Evolutionary conservation across 2,888 invertebrate genomes (phyloP).

Genomic region (Gisinianus flammeolus): DNA sequence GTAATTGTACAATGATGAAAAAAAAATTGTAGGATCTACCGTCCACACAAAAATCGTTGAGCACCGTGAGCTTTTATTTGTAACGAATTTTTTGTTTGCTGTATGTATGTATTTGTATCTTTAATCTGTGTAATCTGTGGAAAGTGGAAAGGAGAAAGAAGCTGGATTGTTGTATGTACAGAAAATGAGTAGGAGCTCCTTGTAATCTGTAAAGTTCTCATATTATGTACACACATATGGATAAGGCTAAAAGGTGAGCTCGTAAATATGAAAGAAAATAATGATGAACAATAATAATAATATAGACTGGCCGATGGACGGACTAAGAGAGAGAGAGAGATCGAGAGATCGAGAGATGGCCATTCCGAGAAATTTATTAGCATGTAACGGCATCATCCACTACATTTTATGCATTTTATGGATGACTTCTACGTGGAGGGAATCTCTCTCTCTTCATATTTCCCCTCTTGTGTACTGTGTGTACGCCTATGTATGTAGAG

Average conservation of each 20-base stretch:
- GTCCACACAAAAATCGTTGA: too few relatives aligned
- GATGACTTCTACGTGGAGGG: slow-evolving; percentile 29
- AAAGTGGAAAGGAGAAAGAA: neutral
- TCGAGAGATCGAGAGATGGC: slow-evolving; percentile 1
- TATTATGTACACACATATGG: neutral
- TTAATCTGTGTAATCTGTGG: neutral
- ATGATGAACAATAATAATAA: slow-evolving; percentile 34
- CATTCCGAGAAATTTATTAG: slow-evolving; percentile 45
- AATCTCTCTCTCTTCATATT: slow-evolving; percentile 10
- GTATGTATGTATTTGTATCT: neutral
- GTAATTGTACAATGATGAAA: too few relatives aligned
- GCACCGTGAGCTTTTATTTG: too few relatives aligned
- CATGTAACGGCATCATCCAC: slow-evolving; percentile 44
- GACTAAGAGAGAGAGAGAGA: neutral
- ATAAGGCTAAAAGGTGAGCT: slow-evolving; percentile 23
- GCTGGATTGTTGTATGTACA: neutral
- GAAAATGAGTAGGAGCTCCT: neutral
- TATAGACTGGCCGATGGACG: slow-evolving; percentile 26
- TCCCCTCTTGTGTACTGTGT: neutral
- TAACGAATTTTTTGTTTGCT: neutral
- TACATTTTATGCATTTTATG: slow-evolving; percentile 47
- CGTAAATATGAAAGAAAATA: slow-evolving; percentile 30
- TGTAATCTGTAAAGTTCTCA: neutral
- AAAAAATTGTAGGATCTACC: too few relatives aligned
- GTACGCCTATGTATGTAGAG: too few relatives aligned